A percentile compares a stretch with the other conserved stretches of the same genome.
phyloP scores from a whole-genome alignment of 2,797 vertebrate species.

The Leucoraja ocellata region DNA sequence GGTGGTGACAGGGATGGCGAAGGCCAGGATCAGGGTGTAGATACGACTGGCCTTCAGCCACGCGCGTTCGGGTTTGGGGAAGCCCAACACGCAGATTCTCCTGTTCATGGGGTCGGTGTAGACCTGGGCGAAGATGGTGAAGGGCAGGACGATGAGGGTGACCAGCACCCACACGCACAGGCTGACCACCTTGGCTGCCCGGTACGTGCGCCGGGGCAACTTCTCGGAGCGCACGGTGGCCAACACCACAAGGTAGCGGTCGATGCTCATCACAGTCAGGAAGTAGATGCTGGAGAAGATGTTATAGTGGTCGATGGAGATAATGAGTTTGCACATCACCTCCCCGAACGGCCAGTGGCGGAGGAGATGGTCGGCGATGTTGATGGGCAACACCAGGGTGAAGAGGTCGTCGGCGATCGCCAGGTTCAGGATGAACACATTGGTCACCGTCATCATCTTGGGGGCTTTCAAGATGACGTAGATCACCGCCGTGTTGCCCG shows the following conservation, averaged over 20 bases:
- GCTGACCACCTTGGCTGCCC: slow-evolving; percentile 67
- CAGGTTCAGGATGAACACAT: slow-evolving; percentile 78
- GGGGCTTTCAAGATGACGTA: slow-evolving; percentile 76
- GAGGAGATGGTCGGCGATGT: slow-evolving; percentile 69
- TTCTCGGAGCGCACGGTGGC: slow-evolving; percentile 68
- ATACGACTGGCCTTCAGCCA: slow-evolving; percentile 78
- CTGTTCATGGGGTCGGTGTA: slow-evolving; percentile 57
- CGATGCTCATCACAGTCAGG: slow-evolving; percentile 75
- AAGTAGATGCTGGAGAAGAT: slow-evolving; percentile 83
- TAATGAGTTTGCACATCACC: slow-evolving; percentile 71
- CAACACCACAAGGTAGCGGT: slow-evolving; percentile 71
- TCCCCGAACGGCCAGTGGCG: slow-evolving; percentile 78
- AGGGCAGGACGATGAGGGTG: slow-evolving; percentile 70
- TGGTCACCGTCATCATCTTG: slow-evolving; percentile 81
- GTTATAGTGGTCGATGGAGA: slow-evolving; percentile 76
- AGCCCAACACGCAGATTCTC: slow-evolving; percentile 73
- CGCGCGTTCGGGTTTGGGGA: slow-evolving; percentile 66
- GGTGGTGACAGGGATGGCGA: slow-evolving; percentile 71
- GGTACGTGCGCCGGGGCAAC: slow-evolving; percentile 66
- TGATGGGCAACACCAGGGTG: slow-evolving; percentile 71
- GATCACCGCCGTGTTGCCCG: slow-evolving; percentile 72
- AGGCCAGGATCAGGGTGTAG: slow-evolving; percentile 72
- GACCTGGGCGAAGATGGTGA: slow-evolving; percentile 68
- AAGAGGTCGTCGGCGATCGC: slow-evolving; percentile 74
- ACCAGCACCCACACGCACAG: slow-evolving; percentile 72